Conservation (phyloP, 2,113 vertebrate species). For the Toxostoma redivivum region DNA sequence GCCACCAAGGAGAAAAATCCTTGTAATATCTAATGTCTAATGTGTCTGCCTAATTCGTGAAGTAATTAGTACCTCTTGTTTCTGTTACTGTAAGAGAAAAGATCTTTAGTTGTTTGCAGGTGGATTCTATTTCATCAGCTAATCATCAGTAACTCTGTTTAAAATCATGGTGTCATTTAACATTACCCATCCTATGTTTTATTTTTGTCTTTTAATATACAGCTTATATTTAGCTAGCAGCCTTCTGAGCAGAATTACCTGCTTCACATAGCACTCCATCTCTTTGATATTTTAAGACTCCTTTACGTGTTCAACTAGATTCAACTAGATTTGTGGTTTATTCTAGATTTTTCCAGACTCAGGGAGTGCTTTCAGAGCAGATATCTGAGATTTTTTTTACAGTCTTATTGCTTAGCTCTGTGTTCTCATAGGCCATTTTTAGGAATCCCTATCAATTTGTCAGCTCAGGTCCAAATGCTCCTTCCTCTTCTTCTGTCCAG, state of each 20-base stretch:
- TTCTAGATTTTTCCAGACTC: not conserved
- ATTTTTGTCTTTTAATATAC: not conserved
- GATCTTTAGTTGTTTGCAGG: not conserved
- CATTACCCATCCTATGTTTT: not conserved
- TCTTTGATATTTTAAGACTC: not conserved
- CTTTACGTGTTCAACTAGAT: not conserved
- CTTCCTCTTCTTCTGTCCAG: not conserved
- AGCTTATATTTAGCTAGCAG: not conserved
- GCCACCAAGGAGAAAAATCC: not conserved
- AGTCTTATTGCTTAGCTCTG: not conserved
- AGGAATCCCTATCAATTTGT: not conserved
- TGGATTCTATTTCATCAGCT: not conserved
- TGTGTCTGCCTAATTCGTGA: not conserved
- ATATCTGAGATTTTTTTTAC: not conserved
- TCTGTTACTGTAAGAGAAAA: not conserved
- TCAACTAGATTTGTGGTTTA: not conserved
- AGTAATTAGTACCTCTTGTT: not conserved
- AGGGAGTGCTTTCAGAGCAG: not conserved
- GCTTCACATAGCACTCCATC: not conserved
- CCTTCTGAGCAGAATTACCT: not conserved
- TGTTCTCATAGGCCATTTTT: not conserved
- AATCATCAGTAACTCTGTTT: not conserved
- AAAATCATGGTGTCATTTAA: not conserved
- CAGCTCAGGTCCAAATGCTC: not conserved
- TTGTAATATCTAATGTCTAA: not conserved